phyloP scores from a whole-genome alignment of 2,888 invertebrate species.

The Piscicola geometra region DNA sequence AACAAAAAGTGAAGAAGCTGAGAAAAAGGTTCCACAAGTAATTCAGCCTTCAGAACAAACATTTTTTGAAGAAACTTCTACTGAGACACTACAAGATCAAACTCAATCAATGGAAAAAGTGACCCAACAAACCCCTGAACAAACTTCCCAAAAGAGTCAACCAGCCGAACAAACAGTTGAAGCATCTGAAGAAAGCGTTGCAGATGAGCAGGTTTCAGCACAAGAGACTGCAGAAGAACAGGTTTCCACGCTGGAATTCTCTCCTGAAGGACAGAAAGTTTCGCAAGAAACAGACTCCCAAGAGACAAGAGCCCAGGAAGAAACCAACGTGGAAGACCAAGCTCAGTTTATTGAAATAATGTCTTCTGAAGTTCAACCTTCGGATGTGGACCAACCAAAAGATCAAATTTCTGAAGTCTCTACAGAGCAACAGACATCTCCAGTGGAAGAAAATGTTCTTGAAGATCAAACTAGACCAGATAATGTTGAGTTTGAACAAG shows the following conservation, averaged over 20 bases:
- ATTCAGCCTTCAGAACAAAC: not conserved
- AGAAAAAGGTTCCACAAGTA: no score
- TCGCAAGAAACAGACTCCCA: not conserved
- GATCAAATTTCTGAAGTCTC: not conserved
- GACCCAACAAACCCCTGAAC: not conserved
- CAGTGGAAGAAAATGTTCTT: not conserved
- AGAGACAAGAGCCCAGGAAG: not conserved
- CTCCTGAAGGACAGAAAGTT: not conserved
- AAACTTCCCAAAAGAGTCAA: constrained; percentile 14
- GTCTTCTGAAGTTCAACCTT: not conserved
- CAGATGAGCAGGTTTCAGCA: not conserved
- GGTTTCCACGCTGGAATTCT: constrained; percentile 18
- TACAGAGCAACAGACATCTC: not conserved
- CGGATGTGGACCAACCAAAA: not conserved
- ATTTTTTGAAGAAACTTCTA: not conserved
- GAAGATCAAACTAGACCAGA: not conserved
- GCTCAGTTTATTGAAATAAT: not conserved
- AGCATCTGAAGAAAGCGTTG: not conserved
- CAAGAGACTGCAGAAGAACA: not conserved
- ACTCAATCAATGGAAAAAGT: constrained; percentile 13
- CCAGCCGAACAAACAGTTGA: constrained; percentile 12
- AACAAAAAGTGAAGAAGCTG: not conserved
- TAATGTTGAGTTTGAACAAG: not conserved
- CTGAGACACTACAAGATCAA: not conserved
- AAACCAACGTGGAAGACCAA: not conserved